Conservation (phyloP, 2,888 invertebrate species). For the Dasypogon diadema region DNA sequence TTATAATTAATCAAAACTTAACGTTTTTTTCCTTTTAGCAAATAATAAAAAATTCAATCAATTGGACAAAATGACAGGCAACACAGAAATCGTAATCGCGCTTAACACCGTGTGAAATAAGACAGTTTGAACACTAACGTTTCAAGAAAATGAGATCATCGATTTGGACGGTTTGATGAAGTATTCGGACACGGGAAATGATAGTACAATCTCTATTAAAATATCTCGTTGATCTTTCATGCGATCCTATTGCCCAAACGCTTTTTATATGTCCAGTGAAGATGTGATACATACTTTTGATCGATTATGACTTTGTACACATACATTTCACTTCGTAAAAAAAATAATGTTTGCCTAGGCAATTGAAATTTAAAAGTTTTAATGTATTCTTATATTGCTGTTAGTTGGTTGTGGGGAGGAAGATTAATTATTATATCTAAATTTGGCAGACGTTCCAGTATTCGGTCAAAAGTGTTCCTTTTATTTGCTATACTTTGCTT, state of each 20-base stretch:
- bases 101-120: conserved; percentile 7
- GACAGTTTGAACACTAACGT: conserved; percentile 10
- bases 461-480: too few species aligned
- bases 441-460: too few species aligned
- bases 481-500: too few species aligned
- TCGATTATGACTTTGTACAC: too few species aligned
- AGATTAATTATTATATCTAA: too few species aligned
- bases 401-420: too few species aligned
- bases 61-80: conserved; percentile 37
- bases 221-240: conserved; percentile 23
- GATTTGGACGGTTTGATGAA: neutral
- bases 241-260: neutral
- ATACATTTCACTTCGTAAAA: too few species aligned
- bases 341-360: too few species aligned
- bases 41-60: conserved; percentile 22
- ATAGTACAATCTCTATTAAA: conserved; percentile 21
- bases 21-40: neutral
- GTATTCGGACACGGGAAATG: neutral
- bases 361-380: too few species aligned
- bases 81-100: conserved; percentile 1
- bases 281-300: too few species aligned
- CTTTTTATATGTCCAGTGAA: too few species aligned
- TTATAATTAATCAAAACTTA: conserved; percentile 56
- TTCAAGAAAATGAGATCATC: conserved; percentile 37
- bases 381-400: too few species aligned